Evolutionary conservation across 2,113 vertebrate genomes (phyloP), one percentile per base, ranked within the genome.

Genomic region (Rhabdornis inornatus): DNA sequence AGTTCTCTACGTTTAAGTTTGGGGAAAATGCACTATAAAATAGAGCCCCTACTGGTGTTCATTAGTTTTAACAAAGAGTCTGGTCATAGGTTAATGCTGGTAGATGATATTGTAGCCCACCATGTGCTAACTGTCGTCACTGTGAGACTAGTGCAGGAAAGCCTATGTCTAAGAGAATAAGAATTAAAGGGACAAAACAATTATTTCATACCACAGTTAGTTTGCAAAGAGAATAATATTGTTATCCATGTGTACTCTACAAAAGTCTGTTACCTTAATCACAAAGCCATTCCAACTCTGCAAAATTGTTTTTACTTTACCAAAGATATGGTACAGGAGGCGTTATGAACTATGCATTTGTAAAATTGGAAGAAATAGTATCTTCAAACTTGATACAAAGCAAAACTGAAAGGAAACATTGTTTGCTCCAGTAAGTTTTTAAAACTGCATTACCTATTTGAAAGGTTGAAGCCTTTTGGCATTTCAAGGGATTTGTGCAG

Each of bases 51-150:
- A 68, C 94, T 89, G 94, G 82, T 70, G 85, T 96, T 95, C 93
- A 91, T 97, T 96, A 96, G 40, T 92, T 96, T 94, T 96, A 93
- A 96, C 83, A 87, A 92, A 92, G 77, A 77, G 78, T 59, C 90
- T 91, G 92, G 90, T 95, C 74, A 89, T 90, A 92, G 94, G 85
- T 96, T 96, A 95, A 83, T 89, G 52, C 57, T 59, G 27, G 71
- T 91, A 61, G 69, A 85, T 4, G 10, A 65, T 92, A 65, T 50
- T 79, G 85, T 64, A 86, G 75, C 63, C 83, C 49, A 93, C 77
- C 85, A 85, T 68, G 93, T 92, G 77, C 49, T 89, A 86, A 85
- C 55, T 81, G 70, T 93, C 4, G 7, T 80, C 74, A 61, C 68
- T 65, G 42, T 89, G 64, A 83, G 59, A 77, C 59, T 66, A 39